These are phyloP conservation scores for Trichogramma evanescens DNA, from an alignment of 2,888 invertebrate species.

Conservation along the genomic window DNA sequence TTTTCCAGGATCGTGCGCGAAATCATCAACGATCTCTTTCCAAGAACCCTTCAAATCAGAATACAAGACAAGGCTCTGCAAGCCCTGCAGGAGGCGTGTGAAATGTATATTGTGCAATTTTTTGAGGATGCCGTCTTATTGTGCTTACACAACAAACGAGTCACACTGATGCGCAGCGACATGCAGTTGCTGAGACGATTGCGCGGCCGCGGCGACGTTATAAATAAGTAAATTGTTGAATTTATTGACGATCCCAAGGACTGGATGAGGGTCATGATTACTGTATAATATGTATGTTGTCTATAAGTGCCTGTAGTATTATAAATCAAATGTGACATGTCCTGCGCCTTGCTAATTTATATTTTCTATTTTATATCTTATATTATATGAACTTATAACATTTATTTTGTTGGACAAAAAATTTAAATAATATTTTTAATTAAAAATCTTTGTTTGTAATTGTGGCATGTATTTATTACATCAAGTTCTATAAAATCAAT, in stretches of 20 bases:
- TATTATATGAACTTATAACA: no score
- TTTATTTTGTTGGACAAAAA: background rate
- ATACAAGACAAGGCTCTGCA: constrained; percentile 45
- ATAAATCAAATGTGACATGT: no score
- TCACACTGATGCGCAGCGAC: constrained; percentile 49
- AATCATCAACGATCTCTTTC: constrained; percentile 37
- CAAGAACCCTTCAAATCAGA: constrained; percentile 27
- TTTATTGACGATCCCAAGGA: no score
- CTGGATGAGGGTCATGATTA: no score
- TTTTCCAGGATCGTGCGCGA: constrained; percentile 49
- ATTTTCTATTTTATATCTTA: no score
- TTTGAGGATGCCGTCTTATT: constrained; percentile 49
- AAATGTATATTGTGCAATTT: constrained; percentile 49
- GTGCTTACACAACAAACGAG: constrained; percentile 47
- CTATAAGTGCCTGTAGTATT: no score
- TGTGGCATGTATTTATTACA: background rate
- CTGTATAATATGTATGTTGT: no score
- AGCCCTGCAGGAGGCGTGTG: constrained; percentile 50
- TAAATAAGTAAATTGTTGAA: constrained; percentile 29
- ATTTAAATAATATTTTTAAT: constrained; percentile 4
- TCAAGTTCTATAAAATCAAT: background rate
- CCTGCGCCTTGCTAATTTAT: no score
- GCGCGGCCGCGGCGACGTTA: constrained; percentile 44
- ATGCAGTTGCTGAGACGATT: constrained; percentile 46
- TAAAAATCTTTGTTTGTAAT: background rate